Percentiles rank a stretch among this genome's conserved stretches.
Conservation (phyloP, 2,888 invertebrate genomes). For the Mesorhabditis spiculigera region DNA sequence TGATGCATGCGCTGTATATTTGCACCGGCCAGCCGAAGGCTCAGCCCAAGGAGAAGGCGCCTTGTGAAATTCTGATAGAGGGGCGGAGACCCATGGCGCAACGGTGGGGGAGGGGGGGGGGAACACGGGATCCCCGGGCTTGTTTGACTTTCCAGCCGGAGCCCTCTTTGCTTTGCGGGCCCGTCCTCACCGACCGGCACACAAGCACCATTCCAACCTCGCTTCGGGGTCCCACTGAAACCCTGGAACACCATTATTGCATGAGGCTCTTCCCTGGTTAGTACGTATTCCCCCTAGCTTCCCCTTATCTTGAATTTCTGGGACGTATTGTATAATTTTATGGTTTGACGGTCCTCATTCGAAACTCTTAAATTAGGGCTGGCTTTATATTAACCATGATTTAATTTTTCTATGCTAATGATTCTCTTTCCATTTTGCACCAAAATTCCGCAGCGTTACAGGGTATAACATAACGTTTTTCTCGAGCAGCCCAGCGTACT, state of each 20-base stretch:
- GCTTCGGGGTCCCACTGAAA: too few relatives aligned
- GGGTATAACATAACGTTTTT: too few relatives aligned
- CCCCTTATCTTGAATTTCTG: neutral
- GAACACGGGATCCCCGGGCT: neutral
- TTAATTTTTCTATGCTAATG: neutral
- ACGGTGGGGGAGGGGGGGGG: neutral
- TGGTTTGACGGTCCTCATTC: too few relatives aligned
- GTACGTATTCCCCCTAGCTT: neutral
- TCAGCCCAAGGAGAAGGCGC: neutral
- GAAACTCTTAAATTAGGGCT: too few relatives aligned
- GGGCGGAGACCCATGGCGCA: constrained; percentile 1
- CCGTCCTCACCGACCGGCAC: neutral
- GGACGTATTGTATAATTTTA: neutral
- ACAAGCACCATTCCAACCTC: too few relatives aligned
- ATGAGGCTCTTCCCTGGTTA: too few relatives aligned
- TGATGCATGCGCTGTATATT: constrained; percentile 6
- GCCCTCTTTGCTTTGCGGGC: neutral
- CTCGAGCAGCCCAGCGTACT: too few relatives aligned
- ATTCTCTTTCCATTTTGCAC: neutral
- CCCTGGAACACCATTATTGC: too few relatives aligned
- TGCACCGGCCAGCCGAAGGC: neutral
- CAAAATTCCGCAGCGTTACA: too few relatives aligned
- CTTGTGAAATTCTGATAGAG: constrained; percentile 5
- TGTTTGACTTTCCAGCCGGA: constrained; percentile 1
- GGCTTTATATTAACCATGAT: neutral